Evolutionary conservation across 2,797 vertebrate genomes (phyloP), one percentile per base, ranked within the genome.

Genomic region (Anguilla anguilla): DNA sequence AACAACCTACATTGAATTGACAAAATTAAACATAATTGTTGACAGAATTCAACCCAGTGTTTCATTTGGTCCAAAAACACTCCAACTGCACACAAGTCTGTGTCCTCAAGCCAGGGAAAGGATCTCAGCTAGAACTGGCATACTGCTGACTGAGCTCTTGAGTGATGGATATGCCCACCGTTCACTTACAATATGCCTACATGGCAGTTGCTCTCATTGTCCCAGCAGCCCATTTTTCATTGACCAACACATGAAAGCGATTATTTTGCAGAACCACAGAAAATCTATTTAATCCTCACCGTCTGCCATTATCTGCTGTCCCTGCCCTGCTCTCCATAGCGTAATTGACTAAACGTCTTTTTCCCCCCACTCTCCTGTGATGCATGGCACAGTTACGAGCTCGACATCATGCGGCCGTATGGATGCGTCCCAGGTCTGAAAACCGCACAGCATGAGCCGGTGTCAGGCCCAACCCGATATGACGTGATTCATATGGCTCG

Each of bases 191-290:
- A 22, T 51, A 25, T 82, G 43, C 79, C 79, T 51, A 31, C 79
- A 49, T 51, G 22, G 35, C 79, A 79, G 39, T n/a, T 51, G 51
- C 3, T 51, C 19, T n/a, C 46, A 17, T 7, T 5, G 17, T 43
- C 74, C 74, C 74, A 43, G 15, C 46, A 39, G 31, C 15, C 17
- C 79, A 82, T 79, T 79, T 19, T 79, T 35, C 74, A 79, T 51
- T 82, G 79, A 82, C 43, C 43, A 82, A 82, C 79, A 82, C 79
- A 82, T 82, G 43, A 82, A 82, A 51, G 79, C 17, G 6, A 82
- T 82, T 82, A 51, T 82, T 46, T 82, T 46, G 43, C 25, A 19
- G 7, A 49, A 25, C 46, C 79, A 51, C 79, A 49, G 17, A 49
- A 49, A 51, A 82, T 82, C 46, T 51, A 82, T 51, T 49, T 51